Percentiles rank a stretch among this genome's conserved stretches.
These are phyloP conservation scores for Nasonia oneida DNA, from an alignment of 2,888 invertebrate species.

Conservation along the genomic window DNA sequence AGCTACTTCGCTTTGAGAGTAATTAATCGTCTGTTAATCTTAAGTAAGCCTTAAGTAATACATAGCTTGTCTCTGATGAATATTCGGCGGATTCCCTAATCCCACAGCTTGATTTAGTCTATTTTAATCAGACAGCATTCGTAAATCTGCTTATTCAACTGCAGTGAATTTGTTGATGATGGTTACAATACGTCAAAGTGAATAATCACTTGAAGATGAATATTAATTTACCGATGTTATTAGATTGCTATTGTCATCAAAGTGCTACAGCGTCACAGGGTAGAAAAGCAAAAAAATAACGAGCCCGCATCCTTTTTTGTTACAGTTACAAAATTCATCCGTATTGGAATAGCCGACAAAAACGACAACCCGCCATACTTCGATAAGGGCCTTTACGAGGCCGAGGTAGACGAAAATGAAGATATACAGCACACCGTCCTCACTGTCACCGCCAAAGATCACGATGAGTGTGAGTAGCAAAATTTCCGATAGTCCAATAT, in stretches of 20 bases:
- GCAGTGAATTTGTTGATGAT: neutral
- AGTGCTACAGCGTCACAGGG: too few relatives aligned
- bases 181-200: neutral
- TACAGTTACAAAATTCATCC: conserved; percentile 98
- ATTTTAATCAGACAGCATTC: conserved; percentile 20
- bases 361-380: conserved; percentile 99
- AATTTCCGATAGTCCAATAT: neutral
- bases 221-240: neutral
- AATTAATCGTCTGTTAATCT: conserved; percentile 55
- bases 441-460: conserved; percentile 99
- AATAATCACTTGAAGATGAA: neutral
- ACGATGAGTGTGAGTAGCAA: conserved; percentile 95
- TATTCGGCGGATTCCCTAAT: conserved; percentile 20
- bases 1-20: conserved; percentile 35
- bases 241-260: neutral
- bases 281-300: neutral
- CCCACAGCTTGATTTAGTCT: conserved; percentile 15
- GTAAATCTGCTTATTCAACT: neutral
- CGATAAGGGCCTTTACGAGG: conserved; percentile 97
- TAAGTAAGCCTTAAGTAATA: conserved; percentile 14
- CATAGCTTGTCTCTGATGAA: neutral
- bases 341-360: conserved; percentile 98
- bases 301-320: conserved; percentile 68
- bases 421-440: conserved; percentile 98
- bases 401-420: conserved; percentile 98